These are phyloP conservation scores for Pelagia noctiluca DNA, from an alignment of 30 jellyfish, hydroid and myxozoan species.

Conservation along the genomic window DNA sequence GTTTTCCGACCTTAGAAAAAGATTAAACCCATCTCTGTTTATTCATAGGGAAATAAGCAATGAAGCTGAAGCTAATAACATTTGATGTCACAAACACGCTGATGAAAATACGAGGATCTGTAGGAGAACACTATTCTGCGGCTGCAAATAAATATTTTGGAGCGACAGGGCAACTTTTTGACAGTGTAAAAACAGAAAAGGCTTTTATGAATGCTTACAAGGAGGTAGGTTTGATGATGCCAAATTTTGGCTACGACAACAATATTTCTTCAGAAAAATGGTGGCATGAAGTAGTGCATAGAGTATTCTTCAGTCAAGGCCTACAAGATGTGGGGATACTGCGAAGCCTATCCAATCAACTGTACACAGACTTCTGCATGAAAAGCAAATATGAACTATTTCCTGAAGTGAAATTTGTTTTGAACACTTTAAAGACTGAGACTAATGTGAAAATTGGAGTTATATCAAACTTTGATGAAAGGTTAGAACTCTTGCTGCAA, in stretches of 20 bases:
- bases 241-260: constrained; percentile 52
- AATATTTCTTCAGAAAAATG: constrained; percentile 49
- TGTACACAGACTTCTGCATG: constrained; percentile 49
- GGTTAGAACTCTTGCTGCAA: constrained; percentile 42
- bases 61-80: constrained; percentile 56
- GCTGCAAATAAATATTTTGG: constrained; percentile 66
- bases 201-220: constrained; percentile 38
- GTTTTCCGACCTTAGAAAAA: background rate
- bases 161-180: constrained; percentile 41
- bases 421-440: constrained; percentile 10
- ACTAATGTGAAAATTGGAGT: constrained; percentile 54
- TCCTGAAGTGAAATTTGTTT: constrained; percentile 56
- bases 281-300: constrained; percentile 71
- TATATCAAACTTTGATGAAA: constrained; percentile 69
- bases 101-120: constrained; percentile 56
- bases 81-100: constrained; percentile 63
- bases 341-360: constrained; percentile 55
- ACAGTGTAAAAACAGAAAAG: constrained; percentile 20
- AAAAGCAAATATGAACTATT: constrained; percentile 39
- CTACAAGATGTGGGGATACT: constrained; percentile 46
- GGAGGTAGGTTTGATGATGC: constrained; percentile 25
- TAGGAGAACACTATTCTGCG: constrained; percentile 54
- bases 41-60: background rate
- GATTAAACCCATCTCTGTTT: background rate
- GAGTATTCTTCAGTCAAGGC: constrained; percentile 51